Evolutionary conservation across 2,113 vertebrate species (phyloP).

Genomic region (Chionis minor): DNA sequence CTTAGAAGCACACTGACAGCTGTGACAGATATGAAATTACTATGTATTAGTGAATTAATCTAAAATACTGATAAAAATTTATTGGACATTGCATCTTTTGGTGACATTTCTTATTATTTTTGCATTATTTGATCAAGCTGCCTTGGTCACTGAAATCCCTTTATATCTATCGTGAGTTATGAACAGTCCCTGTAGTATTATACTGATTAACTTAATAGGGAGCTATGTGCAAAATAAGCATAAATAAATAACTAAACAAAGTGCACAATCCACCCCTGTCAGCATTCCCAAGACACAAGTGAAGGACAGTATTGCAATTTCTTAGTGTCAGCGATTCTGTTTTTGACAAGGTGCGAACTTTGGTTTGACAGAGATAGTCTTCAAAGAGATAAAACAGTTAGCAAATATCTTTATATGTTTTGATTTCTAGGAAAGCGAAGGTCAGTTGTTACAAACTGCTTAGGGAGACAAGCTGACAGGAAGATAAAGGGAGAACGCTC

Average conservation of each 20-base stretch:
- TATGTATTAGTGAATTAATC: neutral
- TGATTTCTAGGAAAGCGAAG: constrained; percentile 28
- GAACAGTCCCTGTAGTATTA: neutral
- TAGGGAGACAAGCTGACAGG: constrained; percentile 10
- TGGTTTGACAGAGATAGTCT: constrained; percentile 32
- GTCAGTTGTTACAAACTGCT: constrained; percentile 14
- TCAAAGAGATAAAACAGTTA: constrained; percentile 24
- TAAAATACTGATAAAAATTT: neutral
- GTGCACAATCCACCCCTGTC: constrained; percentile 23
- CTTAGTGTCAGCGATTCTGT: neutral
- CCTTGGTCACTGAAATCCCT: neutral
- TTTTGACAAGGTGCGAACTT: constrained; percentile 49
- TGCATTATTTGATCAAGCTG: neutral
- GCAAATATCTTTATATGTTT: constrained; percentile 30
- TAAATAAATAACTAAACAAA: constrained; percentile 32
- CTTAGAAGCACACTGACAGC: neutral
- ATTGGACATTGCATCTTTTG: neutral
- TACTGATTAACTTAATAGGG: constrained; percentile 50
- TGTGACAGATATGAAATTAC: neutral
- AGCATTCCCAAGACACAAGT: constrained; percentile 27
- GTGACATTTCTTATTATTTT: neutral
- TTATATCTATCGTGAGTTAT: neutral
- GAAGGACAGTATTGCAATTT: constrained; percentile 40
- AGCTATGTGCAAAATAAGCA: constrained; percentile 56
- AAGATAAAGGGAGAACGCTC: neutral